Percentiles rank a stretch among this genome's conserved stretches.
Evolutionary conservation across 2,888 invertebrate genomes (phyloP).

Genomic region (Silvanus unidentatus): DNA sequence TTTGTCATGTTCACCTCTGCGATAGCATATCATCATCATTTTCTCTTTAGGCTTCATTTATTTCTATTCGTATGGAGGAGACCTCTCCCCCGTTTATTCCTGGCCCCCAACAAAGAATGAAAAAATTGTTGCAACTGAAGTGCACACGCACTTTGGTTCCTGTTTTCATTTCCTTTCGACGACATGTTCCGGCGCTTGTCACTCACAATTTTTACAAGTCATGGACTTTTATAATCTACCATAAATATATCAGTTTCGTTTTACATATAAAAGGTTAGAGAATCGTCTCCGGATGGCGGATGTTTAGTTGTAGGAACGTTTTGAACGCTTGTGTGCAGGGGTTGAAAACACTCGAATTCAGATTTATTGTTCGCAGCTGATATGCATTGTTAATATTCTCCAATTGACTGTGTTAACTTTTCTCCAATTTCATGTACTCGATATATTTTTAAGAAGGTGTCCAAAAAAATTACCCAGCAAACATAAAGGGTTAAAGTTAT

Average conservation of each 20-base stretch:
- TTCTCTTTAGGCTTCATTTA: constrained; percentile 48
- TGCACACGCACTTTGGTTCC: constrained; percentile 41
- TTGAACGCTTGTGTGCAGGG: no score
- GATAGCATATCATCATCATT: constrained; percentile 45
- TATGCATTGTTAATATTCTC: no score
- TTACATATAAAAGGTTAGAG: constrained; percentile 45
- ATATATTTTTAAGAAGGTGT: no score
- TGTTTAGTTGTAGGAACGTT: constrained; percentile 24
- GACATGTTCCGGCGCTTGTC: constrained; percentile 44
- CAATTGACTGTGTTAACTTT: no score
- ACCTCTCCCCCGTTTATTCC: constrained; percentile 19
- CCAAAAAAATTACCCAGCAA: no score
- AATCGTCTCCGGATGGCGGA: constrained; percentile 41
- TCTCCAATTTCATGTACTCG: no score
- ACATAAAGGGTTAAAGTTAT: no score
- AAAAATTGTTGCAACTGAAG: constrained; percentile 10
- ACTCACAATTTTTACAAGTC: constrained; percentile 49
- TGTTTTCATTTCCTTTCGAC: constrained; percentile 46
- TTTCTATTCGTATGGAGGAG: constrained; percentile 32
- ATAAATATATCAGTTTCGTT: constrained; percentile 46
- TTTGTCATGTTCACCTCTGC: constrained; percentile 38
- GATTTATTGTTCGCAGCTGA: no score
- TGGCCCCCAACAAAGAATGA: neutral
- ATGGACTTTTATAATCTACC: constrained; percentile 48
- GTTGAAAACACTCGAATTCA: no score